Evolutionary conservation across 2,888 invertebrate genomes (phyloP), one percentile per base, ranked within the genome.

Genomic region (Chrysolina americana): DNA sequence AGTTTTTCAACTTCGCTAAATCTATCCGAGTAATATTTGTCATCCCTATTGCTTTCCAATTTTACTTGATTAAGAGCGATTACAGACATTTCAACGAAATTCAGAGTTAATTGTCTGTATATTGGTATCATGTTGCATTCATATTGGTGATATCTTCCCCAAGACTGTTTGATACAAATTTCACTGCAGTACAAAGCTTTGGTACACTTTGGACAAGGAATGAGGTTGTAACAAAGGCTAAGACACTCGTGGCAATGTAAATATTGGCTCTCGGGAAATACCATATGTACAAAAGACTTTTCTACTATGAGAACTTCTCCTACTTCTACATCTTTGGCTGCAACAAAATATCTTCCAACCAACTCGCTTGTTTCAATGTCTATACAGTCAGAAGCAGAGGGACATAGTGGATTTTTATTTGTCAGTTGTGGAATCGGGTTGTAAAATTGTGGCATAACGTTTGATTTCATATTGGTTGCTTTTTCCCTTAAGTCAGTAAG

Each of bases 231-330:
- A 78, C 89, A 89, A 74, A 91, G 87, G 53, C 90, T 89, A 70
- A 94, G 88, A 84, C 96, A 96, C 78, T 92, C 88, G 81, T 91
- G 92, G 83, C 96, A 96, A 84, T 92, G 91, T 23, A 90, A 91
- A 47, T 89, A 85, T 80, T 90, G 56, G 23, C 23, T 90, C 13
- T 90, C 86, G 59, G 90, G 89, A 21, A 72, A 65, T 21, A 95
- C 84, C 0, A 93, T 88, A 2, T 91, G 89, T 23, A 92, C 89
- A 85, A 93, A 97, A 0, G 96, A 94, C 71, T 93, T 74, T 87
- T 98, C 98, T 64, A 93, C 89, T 0, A 92, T 92, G 47, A 98
- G 85, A 8, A 96, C 88, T 85, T 96, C 95, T 65, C 95, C 95
- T 0, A 94, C 92, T 78, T 89, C 86, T 73, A 96, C 92, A 83